Evolutionary conservation across 2,888 invertebrate genomes (phyloP).

Genomic region (Rhagonycha fulva): DNA sequence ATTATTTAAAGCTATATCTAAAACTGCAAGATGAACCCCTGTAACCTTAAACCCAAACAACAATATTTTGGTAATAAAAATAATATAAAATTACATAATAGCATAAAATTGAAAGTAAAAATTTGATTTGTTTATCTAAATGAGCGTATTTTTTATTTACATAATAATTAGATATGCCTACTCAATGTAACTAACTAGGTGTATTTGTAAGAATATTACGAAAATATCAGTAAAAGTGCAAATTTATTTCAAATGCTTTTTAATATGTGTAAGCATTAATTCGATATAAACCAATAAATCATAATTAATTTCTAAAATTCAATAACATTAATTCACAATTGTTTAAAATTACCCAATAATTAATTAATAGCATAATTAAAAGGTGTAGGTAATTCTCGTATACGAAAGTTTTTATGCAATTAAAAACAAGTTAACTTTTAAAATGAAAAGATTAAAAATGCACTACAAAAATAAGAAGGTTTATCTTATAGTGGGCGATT

Average conservation of each 20-base stretch:
- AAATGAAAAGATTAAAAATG: no score
- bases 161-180: not conserved
- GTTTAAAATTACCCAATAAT: not conserved
- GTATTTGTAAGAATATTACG: not conserved
- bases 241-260: not conserved
- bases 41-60: no score
- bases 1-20: no score
- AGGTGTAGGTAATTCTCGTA: no score
- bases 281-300: not conserved
- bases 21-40: no score
- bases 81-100: not conserved
- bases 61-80: not conserved
- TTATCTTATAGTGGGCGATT: no score
- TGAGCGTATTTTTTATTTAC: not conserved
- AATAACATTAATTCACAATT: not conserved
- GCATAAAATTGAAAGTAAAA: not conserved
- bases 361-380: no score
- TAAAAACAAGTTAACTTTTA: no score
- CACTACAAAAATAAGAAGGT: no score
- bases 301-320: not conserved
- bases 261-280: no score
- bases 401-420: no score
- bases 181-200: not conserved
- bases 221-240: not conserved
- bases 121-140: not conserved